Evolutionary conservation across 1,140 invertebrate species (phyloP).

Genomic region (Drosophila sechellia): DNA sequence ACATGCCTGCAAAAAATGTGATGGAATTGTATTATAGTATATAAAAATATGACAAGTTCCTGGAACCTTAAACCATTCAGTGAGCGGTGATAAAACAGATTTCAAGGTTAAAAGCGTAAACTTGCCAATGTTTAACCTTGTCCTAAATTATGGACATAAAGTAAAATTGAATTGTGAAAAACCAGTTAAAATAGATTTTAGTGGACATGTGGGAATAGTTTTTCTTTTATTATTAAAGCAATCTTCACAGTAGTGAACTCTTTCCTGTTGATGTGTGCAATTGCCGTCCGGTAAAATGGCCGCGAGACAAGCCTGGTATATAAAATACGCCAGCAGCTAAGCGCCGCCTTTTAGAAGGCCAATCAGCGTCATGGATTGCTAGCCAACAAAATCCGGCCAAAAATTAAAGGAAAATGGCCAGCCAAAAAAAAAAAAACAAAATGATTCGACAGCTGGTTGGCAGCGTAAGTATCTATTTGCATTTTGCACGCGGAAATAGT

Average conservation of each 20-base stretch:
- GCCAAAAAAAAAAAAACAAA: neutral
- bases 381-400: conserved; percentile 15
- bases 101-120: neutral
- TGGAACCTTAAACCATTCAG: neutral
- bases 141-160: too few relatives aligned
- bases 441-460: neutral
- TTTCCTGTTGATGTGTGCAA: neutral
- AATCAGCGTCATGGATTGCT: conserved; percentile 55
- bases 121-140: too few relatives aligned
- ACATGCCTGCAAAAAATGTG: conserved; percentile 26
- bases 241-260: too few relatives aligned
- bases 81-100: too few relatives aligned
- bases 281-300: neutral
- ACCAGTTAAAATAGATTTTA: too few relatives aligned
- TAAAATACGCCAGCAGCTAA: conserved; percentile 13
- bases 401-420: conserved; percentile 36
- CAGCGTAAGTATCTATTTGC: conserved; percentile 64
- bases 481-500: conserved; percentile 78
- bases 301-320: conserved; percentile 7
- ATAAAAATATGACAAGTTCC: too few relatives aligned
- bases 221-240: too few relatives aligned
- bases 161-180: too few relatives aligned
- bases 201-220: too few relatives aligned
- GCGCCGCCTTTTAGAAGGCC: conserved; percentile 13
- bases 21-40: neutral